Conservation (phyloP, 2,888 invertebrate genomes). For the Cataglyphis livida region DNA sequence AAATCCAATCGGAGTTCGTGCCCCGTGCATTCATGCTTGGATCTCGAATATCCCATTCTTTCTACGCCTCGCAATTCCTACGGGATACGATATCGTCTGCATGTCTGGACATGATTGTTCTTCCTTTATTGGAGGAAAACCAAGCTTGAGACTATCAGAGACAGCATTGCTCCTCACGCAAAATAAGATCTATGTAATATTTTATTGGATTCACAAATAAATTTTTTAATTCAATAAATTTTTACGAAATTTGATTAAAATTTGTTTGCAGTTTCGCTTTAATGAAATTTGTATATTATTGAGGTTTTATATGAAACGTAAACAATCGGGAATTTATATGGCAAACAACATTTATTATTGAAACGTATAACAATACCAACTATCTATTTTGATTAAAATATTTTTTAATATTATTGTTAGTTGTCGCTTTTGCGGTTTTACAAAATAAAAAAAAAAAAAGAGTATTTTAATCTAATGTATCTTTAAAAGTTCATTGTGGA, state of each 20-base stretch:
- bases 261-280: neutral
- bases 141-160: neutral
- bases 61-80: conserved; percentile 15
- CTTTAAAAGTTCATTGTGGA: neutral
- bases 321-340: neutral
- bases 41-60: conserved; percentile 40
- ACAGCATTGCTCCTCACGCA: neutral
- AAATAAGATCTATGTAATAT: neutral
- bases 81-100: conserved; percentile 15
- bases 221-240: neutral
- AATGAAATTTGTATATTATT: neutral
- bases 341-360: conserved; percentile 10
- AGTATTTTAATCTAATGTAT: neutral
- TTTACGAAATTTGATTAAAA: conserved; percentile 2
- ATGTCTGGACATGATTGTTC: conserved; percentile 22
- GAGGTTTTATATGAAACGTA: conserved; percentile 10
- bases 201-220: neutral
- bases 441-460: neutral
- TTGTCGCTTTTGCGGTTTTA: neutral
- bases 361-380: neutral
- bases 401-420: neutral
- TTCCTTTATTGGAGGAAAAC: conserved; percentile 12
- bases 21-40: conserved; percentile 15
- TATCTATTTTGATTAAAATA: neutral
- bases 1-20: conserved; percentile 42